A percentile compares a stretch with the other conserved stretches of the same genome.
Conservation (phyloP, 1,140 invertebrate species). For the Hycleus cichorii region DNA sequence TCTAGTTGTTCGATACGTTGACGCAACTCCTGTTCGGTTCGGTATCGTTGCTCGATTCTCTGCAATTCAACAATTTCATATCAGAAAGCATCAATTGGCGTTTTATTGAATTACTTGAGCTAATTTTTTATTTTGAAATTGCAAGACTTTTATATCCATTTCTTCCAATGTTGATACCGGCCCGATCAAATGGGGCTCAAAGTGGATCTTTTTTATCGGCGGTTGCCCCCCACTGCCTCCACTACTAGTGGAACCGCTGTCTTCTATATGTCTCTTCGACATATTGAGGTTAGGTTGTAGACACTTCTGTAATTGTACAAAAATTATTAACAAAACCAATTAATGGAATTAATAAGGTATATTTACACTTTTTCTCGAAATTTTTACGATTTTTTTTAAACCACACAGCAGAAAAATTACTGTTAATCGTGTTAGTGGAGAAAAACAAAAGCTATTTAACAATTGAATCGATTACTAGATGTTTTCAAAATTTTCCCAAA, state of each 20-base stretch:
- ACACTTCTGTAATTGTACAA: neutral
- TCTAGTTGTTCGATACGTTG: conserved; percentile 94
- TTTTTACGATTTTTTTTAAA: neutral
- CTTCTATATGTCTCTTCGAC: conserved; percentile 39
- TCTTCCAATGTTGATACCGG: conserved; percentile 91
- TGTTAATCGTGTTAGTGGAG: neutral
- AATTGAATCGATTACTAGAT: neutral
- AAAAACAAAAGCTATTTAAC: neutral
- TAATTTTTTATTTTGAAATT: conserved; percentile 96
- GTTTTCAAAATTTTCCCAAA: no score
- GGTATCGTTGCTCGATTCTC: conserved; percentile 83
- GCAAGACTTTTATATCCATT: conserved; percentile 94
- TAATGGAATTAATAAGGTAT: neutral
- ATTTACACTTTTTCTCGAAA: no score
- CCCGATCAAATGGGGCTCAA: conserved; percentile 87
- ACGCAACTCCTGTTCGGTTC: conserved; percentile 81
- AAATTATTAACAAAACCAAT: neutral
- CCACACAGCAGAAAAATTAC: neutral
- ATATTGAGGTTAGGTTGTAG: conserved; percentile 19
- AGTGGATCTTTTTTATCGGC: conserved; percentile 86
- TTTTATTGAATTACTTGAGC: conserved; percentile 60
- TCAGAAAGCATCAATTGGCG: conserved; percentile 8
- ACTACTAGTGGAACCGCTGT: conserved; percentile 18
- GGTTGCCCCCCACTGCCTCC: conserved; percentile 49
- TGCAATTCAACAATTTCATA: conserved; percentile 34